Evolutionary conservation across 2,888 invertebrate genomes (phyloP), one percentile per base, ranked within the genome.

Genomic region (Charanyca ferruginea): DNA sequence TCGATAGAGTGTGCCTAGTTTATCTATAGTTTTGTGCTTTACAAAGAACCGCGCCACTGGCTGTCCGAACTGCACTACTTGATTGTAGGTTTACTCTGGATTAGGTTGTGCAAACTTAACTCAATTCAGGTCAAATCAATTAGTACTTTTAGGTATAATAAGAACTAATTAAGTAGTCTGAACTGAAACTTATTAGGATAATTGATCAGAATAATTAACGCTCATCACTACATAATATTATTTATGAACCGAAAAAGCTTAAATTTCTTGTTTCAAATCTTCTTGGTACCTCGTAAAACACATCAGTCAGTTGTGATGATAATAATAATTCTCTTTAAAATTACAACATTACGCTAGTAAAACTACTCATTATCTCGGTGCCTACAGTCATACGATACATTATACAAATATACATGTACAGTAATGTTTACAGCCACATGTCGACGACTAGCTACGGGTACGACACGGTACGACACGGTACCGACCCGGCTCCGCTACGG

Each of bases 181-280:
- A 53, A 64, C 28, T 41, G 16, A 41, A 20, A 47, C 28, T 18
- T 11, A 44, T 28, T 28, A 28, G 25, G 8, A 32, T 32, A 32
- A 32, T 32, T 32, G 32, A 9, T 9, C 11, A 32, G 11, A 38
- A 38, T 38, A 38, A 38, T 38, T 32, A 16, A 38, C 9, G 38
- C 38, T 38, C 3, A 38, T 16, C n/a, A n/a, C n/a, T n/a, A 41
- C 23, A 32, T 32, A 18, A 32, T 1, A 49, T 49, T 41, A 48
- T 20, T 42, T 20, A 28, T 51, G 42, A 38, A 66, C 2, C 3
- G 38, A 55, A 66, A 55, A 51, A 32, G 45, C 38, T 20, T 9
- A 28, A 28, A 45, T 66, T 13, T 52, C 48, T 28, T 48, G 63
- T 62, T 35, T 32, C 7, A n/a, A n/a, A n/a, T n/a, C n/a, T n/a